Percentiles rank a stretch among this genome's conserved stretches.
Evolutionary conservation across 2,113 vertebrate species (phyloP).

Genomic region (Hydrolagus affinis): DNA sequence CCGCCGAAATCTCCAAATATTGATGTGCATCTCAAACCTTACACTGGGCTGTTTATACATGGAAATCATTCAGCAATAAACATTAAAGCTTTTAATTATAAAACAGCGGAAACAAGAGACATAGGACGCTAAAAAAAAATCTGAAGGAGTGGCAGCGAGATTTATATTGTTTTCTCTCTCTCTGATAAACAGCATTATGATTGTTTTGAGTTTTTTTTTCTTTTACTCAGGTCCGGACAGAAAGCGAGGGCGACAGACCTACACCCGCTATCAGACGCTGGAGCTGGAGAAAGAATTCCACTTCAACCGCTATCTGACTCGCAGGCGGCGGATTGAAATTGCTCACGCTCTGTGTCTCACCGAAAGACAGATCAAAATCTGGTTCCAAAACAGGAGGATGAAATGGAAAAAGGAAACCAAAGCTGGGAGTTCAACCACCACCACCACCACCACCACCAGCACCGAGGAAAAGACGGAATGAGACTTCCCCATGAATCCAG

Average conservation of each 20-base stretch:
- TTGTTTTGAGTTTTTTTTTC: conserved; percentile 32
- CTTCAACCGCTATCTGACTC: conserved; percentile 81
- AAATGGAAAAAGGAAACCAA: conserved; percentile 88
- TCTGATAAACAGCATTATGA: not conserved
- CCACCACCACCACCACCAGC: not conserved
- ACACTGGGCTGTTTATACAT: not conserved
- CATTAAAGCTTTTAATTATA: not conserved
- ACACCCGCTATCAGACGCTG: conserved; percentile 82
- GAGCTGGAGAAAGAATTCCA: conserved; percentile 90
- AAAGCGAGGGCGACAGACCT: conserved; percentile 79
- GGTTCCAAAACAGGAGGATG: conserved; percentile 88
- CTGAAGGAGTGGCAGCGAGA: not conserved
- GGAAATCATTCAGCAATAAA: not conserved
- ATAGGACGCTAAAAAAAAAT: not conserved
- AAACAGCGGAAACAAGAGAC: not conserved
- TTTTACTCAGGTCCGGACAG: conserved; percentile 64
- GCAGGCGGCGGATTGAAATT: conserved; percentile 74
- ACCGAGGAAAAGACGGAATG: conserved; percentile 30
- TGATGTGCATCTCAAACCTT: not conserved
- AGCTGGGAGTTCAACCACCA: conserved; percentile 46
- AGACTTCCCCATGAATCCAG: conserved; percentile 16
- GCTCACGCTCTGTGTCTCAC: conserved; percentile 72
- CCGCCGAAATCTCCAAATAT: not conserved
- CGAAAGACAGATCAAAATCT: conserved; percentile 85
- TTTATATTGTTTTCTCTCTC: not conserved